These are phyloP conservation scores for Orthosia incerta DNA, from an alignment of 2,888 invertebrate genomes.

Conservation along the genomic window DNA sequence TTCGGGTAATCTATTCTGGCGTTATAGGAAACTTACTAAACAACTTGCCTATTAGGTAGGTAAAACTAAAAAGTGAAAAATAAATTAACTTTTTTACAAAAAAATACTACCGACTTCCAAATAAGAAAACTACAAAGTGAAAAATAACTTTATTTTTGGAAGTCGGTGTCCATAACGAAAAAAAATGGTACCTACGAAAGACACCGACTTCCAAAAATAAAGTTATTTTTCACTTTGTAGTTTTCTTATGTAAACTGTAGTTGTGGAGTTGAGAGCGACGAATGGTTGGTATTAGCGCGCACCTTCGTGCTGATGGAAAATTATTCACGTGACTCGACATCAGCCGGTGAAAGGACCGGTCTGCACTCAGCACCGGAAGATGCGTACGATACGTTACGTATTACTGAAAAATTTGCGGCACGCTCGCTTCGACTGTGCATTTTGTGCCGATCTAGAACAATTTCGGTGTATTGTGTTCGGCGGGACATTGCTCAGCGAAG, in stretches of 20 bases:
- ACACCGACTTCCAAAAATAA: too few relatives aligned
- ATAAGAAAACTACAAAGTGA: too few relatives aligned
- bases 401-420: conserved; percentile 11
- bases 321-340: conserved; percentile 9
- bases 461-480: conserved; percentile 43
- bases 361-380: neutral
- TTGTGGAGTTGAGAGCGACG: conserved; percentile 31
- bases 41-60: too few relatives aligned
- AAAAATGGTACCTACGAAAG: too few relatives aligned
- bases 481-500: conserved; percentile 34
- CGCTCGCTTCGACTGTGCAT: conserved; percentile 25
- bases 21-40: too few relatives aligned
- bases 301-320: conserved; percentile 9
- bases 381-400: conserved; percentile 14
- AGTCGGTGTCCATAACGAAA: too few relatives aligned
- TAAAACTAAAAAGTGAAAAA: too few relatives aligned
- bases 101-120: too few relatives aligned
- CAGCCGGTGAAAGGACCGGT: neutral
- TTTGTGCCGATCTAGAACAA: conserved; percentile 37
- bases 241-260: conserved; percentile 60
- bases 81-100: too few relatives aligned
- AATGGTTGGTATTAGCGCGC: conserved; percentile 32
- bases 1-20: too few relatives aligned
- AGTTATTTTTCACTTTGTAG: too few relatives aligned
- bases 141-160: too few relatives aligned